Evolutionary conservation across 1,140 invertebrate genomes (phyloP).

Genomic region (Drosophila micromelanica): DNA sequence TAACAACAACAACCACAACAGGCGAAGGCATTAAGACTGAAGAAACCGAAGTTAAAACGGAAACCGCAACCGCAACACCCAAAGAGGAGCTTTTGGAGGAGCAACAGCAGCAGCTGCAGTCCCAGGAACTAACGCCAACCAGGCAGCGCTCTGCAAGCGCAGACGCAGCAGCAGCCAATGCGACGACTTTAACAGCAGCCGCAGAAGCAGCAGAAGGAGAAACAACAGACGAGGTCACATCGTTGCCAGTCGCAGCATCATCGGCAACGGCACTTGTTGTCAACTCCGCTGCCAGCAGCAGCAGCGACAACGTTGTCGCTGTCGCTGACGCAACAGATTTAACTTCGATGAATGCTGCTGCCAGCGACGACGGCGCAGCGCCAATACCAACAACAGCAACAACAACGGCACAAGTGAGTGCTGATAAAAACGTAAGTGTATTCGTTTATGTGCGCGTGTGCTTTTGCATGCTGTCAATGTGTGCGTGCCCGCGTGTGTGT

Average conservation of each 20-base stretch:
- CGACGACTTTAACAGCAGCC: constrained; percentile 26
- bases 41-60: neutral
- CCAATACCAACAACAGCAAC: constrained; percentile 35
- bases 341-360: constrained; percentile 40
- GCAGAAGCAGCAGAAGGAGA: constrained; percentile 3
- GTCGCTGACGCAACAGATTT: constrained; percentile 73
- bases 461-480: constrained; percentile 5
- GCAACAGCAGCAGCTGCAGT: constrained; percentile 4
- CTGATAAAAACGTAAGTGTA: constrained; percentile 79
- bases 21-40: constrained; percentile 69
- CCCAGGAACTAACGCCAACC: constrained; percentile 12
- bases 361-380: constrained; percentile 17
- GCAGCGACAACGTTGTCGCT: constrained; percentile 38
- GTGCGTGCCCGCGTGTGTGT: neutral
- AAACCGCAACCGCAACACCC: constrained; percentile 30
- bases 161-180: constrained; percentile 10
- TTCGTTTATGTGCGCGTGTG: constrained; percentile 14
- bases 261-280: constrained; percentile 50
- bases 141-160: constrained; percentile 7
- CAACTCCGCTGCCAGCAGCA: constrained; percentile 45
- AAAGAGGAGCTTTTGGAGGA: constrained; percentile 36
- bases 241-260: constrained; percentile 14
- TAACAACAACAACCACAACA: constrained; percentile 7
- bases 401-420: constrained; percentile 33
- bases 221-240: constrained; percentile 22